Conservation (phyloP, 2,888 invertebrate species). For the Agonopterix subpropinquella region DNA sequence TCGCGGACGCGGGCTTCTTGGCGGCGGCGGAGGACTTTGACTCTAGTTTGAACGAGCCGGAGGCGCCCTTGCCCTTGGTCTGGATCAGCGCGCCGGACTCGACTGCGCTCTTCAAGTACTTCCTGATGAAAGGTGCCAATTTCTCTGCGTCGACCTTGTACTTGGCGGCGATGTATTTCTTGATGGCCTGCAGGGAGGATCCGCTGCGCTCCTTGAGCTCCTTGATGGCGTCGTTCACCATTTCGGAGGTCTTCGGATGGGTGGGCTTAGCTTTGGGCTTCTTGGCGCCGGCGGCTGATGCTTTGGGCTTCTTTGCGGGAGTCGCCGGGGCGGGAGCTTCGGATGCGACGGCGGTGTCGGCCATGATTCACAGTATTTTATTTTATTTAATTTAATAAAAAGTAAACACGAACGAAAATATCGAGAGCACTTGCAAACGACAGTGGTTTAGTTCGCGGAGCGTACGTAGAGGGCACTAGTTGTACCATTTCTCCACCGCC, state of each 20-base stretch:
- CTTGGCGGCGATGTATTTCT: constrained; percentile 76
- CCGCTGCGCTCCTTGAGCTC: constrained; percentile 74
- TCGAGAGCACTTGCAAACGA: background rate
- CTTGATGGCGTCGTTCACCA: constrained; percentile 76
- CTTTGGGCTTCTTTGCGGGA: constrained; percentile 11
- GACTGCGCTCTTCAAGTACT: constrained; percentile 72
- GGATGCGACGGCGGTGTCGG: constrained; percentile 33
- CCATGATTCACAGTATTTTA: constrained; percentile 17
- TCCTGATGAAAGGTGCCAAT: constrained; percentile 74
- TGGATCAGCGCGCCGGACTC: constrained; percentile 66
- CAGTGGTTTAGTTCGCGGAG: too few relatives aligned
- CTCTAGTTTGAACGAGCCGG: constrained; percentile 61
- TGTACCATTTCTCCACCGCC: background rate
- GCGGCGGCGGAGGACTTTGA: constrained; percentile 23
- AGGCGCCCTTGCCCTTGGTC: constrained; percentile 73
- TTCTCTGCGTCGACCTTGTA: constrained; percentile 78
- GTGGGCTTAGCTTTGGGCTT: constrained; percentile 44
- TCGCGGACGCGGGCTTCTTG: constrained; percentile 12
- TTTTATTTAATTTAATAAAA: background rate
- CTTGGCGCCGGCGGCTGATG: constrained; percentile 17
- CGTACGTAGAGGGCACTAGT: background rate
- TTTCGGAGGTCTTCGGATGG: constrained; percentile 39
- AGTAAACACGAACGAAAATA: background rate
- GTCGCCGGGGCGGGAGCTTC: constrained; percentile 23
- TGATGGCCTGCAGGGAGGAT: constrained; percentile 75